Conservation (phyloP, 2,113 vertebrate genomes). For the Pica pica region DNA sequence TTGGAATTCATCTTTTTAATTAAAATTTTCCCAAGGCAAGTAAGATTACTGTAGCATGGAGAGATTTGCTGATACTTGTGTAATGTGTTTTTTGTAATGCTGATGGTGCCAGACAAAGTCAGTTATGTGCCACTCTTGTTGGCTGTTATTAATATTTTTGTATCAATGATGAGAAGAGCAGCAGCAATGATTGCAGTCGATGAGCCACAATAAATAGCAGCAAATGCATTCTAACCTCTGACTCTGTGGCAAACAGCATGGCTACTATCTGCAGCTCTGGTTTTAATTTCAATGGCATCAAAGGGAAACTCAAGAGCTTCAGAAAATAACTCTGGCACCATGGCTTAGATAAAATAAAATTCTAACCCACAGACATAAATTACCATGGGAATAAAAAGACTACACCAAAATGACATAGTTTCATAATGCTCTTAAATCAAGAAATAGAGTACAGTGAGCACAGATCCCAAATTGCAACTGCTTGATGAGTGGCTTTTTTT, state of each 20-base stretch:
- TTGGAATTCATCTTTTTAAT: conserved; percentile 54
- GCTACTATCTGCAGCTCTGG: conserved; percentile 46
- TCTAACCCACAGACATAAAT: conserved; percentile 74
- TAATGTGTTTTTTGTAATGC: conserved; percentile 21
- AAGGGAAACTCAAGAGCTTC: conserved; percentile 69
- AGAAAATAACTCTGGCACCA: conserved; percentile 69
- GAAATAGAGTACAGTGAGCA: conserved; percentile 14
- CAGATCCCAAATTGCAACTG: conserved; percentile 5
- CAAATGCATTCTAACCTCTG: conserved; percentile 71
- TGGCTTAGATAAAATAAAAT: conserved; percentile 75
- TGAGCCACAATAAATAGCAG: conserved; percentile 67
- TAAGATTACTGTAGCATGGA: background rate
- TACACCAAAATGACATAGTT: conserved; percentile 66
- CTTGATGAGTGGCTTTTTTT: conserved; percentile 7
- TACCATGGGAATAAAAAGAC: conserved; percentile 69
- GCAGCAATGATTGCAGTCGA: conserved; percentile 36
- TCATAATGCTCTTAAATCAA: conserved; percentile 71
- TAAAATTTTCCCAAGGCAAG: conserved; percentile 54
- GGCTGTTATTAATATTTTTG: conserved; percentile 70
- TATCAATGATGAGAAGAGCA: conserved; percentile 53
- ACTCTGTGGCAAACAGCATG: conserved; percentile 65
- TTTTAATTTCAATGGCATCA: conserved; percentile 75
- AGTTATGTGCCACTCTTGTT: conserved; percentile 51
- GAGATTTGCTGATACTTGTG: background rate
- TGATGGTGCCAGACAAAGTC: conserved; percentile 69